Evolutionary conservation across 1,140 invertebrate species (phyloP), one percentile per base, ranked within the genome.

Genomic region (Tribolium castaneum): DNA sequence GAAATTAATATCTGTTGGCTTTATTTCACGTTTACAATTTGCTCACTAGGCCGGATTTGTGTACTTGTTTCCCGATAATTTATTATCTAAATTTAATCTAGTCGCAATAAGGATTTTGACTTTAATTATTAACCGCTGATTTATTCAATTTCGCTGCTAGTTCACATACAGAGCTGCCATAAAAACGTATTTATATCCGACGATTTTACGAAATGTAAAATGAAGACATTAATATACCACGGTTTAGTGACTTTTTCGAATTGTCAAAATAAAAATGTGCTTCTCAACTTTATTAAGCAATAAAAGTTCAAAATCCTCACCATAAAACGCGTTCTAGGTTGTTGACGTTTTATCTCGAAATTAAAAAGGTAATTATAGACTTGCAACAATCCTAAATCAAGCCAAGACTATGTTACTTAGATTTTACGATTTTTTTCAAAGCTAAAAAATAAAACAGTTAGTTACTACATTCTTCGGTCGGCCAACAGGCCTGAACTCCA

Each of bases 1-100:
- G 52, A 73, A 73, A 73, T 73, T 73, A 73, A 73, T 73, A 73
- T 73, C 71, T 73, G 49, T 66, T 66, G 59, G 59, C 59, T 66
- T 66, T 66, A 66, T 66, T 66, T 66, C 59, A 66, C 59, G 59
- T 66, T 66, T 66, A 66, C 59, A 66, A 66, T 66, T 66, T 66
- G 59, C 59, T 66, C 59, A 66, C 59, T 66, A 66, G 59, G 59
- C 59, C 59, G 59, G 59, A 66, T 35, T 66, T 66, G 25, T 66
- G 59, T 35, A 66, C 59, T 66, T 66, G 59, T 66, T 66, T 12
- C 59, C 3, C n/a, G 59, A 35, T 66, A 66, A 66, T 66, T 66
- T 66, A 66, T 66, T 66, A 66, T 66, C 59, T 35, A 66, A 66
- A 66, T 66, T 7, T 25, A 35, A 66, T 66, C 59, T 35, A 35